Conservation (phyloP, 53 echinoderm and acorn worm genomes). For the Crossaster papposus region DNA sequence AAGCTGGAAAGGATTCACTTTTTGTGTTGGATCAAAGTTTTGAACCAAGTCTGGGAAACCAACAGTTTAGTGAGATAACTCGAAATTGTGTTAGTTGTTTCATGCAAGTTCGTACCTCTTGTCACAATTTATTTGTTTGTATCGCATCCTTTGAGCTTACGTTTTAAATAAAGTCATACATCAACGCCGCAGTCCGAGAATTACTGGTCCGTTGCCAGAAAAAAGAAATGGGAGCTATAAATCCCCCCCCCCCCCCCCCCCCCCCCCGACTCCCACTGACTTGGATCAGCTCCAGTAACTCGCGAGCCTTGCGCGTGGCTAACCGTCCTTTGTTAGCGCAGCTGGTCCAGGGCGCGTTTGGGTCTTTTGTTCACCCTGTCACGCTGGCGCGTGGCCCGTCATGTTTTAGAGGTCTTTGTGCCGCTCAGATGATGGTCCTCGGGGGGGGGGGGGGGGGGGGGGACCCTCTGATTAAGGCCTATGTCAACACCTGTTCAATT, state of each 20-base stretch:
- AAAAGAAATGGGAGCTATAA: not conserved
- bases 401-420: conserved; percentile 16
- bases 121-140: not conserved
- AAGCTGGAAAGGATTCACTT: too few relatives aligned
- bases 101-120: not conserved
- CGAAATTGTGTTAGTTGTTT: not conserved
- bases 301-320: not conserved
- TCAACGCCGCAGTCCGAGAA: not conserved
- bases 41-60: too few relatives aligned
- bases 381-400: conserved; percentile 33
- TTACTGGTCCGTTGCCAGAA: not conserved
- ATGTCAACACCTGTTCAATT: conserved; percentile 40
- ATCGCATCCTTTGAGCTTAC: not conserved
- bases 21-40: too few relatives aligned
- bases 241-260: not conserved
- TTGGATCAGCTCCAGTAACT: not conserved
- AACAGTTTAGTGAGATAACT: not conserved
- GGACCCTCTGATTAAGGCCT: not conserved
- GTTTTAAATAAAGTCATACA: conserved; percentile 9
- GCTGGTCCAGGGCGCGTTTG: conserved; percentile 42
- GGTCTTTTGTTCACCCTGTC: conserved; percentile 30
- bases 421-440: too few relatives aligned
- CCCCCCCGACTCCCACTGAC: not conserved
- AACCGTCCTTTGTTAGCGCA: conserved; percentile 13
- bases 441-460: not conserved